A percentile compares a stretch with the other conserved stretches of the same genome.
phyloP scores from a whole-genome alignment of 2,888 invertebrate genomes.

The Ferdinandea cuprea region DNA sequence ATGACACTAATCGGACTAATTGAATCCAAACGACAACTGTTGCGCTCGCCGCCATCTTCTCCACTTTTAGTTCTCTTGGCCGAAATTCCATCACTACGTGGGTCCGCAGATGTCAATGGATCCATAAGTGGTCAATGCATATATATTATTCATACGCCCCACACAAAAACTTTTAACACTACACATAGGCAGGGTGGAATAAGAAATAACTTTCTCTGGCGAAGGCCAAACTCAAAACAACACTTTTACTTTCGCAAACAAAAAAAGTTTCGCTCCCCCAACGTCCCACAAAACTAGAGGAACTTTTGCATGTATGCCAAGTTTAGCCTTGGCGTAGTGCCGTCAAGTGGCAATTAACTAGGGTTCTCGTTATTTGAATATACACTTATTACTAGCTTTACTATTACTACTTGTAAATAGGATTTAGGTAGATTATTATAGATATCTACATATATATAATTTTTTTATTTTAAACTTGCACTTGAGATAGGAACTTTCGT shows the following conservation, averaged over 20 bases:
- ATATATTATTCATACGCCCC: constrained; percentile 56
- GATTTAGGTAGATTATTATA: constrained; percentile 40
- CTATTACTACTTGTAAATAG: constrained; percentile 58
- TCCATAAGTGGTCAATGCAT: constrained; percentile 64
- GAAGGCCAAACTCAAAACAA: constrained; percentile 55
- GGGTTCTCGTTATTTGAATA: constrained; percentile 49
- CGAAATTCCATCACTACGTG: constrained; percentile 39
- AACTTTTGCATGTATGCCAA: constrained; percentile 38
- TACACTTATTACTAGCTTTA: constrained; percentile 50
- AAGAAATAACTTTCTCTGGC: constrained; percentile 67
- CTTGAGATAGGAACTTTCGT: constrained; percentile 77
- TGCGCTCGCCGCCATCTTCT: constrained; percentile 52
- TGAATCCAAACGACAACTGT: constrained; percentile 72
- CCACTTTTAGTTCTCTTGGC: constrained; percentile 45
- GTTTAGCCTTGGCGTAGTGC: constrained; percentile 46
- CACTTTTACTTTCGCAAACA: constrained; percentile 72
- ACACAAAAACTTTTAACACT: constrained; percentile 45
- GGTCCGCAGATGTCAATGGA: constrained; percentile 56
- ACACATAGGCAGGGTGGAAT: constrained; percentile 55
- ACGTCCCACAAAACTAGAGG: constrained; percentile 20
- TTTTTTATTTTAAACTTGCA: constrained; percentile 59
- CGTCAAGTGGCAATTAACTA: constrained; percentile 60
- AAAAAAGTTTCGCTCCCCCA: constrained; percentile 48
- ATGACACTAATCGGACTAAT: constrained; percentile 72
- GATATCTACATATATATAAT: too few species aligned